phyloP scores from a whole-genome alignment of 1,140 invertebrate genomes.

The Araneus ventricosus region DNA sequence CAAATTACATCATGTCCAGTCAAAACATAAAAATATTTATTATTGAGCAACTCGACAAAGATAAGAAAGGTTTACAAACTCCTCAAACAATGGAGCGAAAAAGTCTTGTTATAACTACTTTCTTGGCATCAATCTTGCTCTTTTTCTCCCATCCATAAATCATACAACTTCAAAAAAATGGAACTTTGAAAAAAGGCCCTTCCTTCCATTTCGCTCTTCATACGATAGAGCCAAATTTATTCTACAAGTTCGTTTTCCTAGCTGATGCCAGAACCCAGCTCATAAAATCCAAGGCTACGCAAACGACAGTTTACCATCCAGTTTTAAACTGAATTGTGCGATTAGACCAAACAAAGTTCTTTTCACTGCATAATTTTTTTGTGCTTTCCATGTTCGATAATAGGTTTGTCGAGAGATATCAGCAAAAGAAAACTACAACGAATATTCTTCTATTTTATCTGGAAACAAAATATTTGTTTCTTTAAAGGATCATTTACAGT shows the following conservation, averaged over 20 bases:
- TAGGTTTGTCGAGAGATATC: not conserved
- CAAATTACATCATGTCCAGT: no score
- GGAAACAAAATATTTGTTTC: not conserved
- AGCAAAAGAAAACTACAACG: not conserved
- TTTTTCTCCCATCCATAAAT: not conserved
- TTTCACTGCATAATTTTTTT: not conserved
- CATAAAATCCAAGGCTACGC: constrained; percentile 12
- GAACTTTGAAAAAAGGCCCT: not conserved
- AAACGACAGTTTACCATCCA: constrained; percentile 23
- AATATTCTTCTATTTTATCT: not conserved
- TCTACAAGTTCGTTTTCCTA: constrained; percentile 20
- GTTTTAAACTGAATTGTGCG: constrained; percentile 58
- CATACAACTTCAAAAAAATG: not conserved
- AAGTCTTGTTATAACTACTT: not conserved
- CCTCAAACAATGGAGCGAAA: not conserved
- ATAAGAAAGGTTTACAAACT: not conserved
- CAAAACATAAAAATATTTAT: no score
- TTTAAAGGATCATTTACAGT: not conserved
- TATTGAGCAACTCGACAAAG: not conserved
- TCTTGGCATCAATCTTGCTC: not conserved
- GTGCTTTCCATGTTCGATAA: not conserved
- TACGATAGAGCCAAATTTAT: constrained; percentile 52
- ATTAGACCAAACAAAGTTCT: constrained; percentile 52
- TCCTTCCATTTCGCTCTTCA: not conserved
- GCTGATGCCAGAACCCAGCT: constrained; percentile 9